Conservation (phyloP, 2,888 invertebrate species). For the Ormyrus thymus region DNA sequence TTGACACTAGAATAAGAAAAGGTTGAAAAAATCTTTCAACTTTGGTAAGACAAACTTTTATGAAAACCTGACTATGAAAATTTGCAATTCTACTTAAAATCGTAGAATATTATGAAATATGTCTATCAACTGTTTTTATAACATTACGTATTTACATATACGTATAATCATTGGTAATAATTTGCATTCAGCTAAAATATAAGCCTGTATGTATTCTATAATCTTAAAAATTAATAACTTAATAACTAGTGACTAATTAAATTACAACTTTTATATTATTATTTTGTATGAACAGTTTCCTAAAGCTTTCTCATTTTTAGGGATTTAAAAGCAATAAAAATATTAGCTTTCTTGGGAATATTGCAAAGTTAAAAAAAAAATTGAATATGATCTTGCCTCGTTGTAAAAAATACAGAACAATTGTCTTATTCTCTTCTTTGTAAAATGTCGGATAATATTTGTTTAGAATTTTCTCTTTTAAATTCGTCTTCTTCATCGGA, state of each 20-base stretch:
- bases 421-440: slow-evolving; percentile 68
- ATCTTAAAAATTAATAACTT: slow-evolving; percentile 36
- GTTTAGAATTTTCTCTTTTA: slow-evolving; percentile 75
- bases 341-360: slow-evolving; percentile 38
- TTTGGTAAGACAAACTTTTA: slow-evolving; percentile 51
- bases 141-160: slow-evolving; percentile 15
- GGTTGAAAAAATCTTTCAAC: slow-evolving; percentile 53
- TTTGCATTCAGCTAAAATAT: slow-evolving; percentile 28
- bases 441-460: slow-evolving; percentile 76
- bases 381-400: slow-evolving; percentile 6
- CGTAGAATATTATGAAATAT: slow-evolving; percentile 39
- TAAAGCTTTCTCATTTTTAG: background rate
- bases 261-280: slow-evolving; percentile 29
- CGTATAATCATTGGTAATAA: slow-evolving; percentile 48
- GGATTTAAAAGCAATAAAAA: slow-evolving; percentile 29
- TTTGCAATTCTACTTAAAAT: slow-evolving; percentile 37
- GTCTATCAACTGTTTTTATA: background rate
- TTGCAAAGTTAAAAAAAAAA: slow-evolving; percentile 33
- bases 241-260: slow-evolving; percentile 50
- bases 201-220: slow-evolving; percentile 35
- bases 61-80: slow-evolving; percentile 30
- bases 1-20: slow-evolving; percentile 51
- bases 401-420: slow-evolving; percentile 9
- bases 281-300: slow-evolving; percentile 10
- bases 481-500: slow-evolving; percentile 70